Evolutionary conservation across 1,140 invertebrate genomes (phyloP).

Genomic region (Heterodera schachtii): DNA sequence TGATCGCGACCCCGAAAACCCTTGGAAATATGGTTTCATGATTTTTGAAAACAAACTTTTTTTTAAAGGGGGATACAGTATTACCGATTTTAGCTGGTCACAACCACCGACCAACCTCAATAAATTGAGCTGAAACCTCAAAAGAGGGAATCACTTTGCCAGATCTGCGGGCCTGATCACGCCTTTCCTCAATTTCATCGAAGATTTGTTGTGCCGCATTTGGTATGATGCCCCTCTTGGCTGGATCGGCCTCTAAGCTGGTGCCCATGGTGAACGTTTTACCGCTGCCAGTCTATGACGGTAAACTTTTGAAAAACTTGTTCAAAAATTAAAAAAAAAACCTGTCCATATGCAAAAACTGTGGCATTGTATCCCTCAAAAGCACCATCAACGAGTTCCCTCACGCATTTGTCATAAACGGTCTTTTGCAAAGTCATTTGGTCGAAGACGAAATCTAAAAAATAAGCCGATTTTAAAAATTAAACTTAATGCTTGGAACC

Average conservation of each 20-base stretch:
- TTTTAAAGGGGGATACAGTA: too few species aligned
- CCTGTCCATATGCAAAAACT: conserved; percentile 70
- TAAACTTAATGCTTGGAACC: conserved; percentile 10
- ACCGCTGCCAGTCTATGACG: conserved; percentile 82
- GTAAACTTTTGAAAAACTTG: conserved; percentile 16
- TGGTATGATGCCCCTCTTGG: conserved; percentile 67
- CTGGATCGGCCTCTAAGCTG: conserved; percentile 82
- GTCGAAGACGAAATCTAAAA: conserved; percentile 78
- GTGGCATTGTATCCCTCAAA: conserved; percentile 71
- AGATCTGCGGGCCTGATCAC: conserved; percentile 62
- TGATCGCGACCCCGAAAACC: too few species aligned
- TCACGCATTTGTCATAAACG: conserved; percentile 79
- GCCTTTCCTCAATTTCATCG: conserved; percentile 63
- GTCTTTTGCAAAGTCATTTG: conserved; percentile 74
- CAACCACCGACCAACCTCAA: conserved; percentile 66
- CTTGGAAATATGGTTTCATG: too few species aligned
- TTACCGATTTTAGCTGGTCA: too few species aligned
- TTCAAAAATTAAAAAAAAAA: conserved; percentile 38
- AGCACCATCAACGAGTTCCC: conserved; percentile 73
- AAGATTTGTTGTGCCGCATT: conserved; percentile 69
- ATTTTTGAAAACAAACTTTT: too few species aligned
- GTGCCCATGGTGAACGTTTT: conserved; percentile 99
- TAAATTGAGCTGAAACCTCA: conserved; percentile 68
- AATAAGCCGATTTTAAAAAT: not conserved
- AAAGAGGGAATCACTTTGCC: conserved; percentile 67